phyloP scores from a whole-genome alignment of 2,113 vertebrate genomes.

The Panthera tigris region DNA sequence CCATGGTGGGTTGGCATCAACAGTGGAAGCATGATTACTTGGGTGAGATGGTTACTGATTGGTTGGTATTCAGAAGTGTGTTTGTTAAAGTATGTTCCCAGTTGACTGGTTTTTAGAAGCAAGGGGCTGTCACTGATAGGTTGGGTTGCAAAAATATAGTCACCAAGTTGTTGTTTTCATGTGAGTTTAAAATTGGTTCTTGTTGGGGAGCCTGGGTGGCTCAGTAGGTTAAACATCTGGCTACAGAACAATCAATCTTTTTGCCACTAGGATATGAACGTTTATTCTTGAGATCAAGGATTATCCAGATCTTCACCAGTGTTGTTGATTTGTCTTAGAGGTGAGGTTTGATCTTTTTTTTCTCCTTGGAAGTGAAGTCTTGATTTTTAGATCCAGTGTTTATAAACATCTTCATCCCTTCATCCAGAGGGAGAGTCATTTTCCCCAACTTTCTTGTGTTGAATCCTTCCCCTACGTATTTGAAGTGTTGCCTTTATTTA shows the following conservation, averaged over 20 bases:
- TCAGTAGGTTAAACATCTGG: background rate
- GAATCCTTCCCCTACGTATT: background rate
- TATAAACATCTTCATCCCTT: background rate
- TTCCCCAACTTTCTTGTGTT: background rate
- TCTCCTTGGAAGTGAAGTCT: background rate
- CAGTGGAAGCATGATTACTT: background rate
- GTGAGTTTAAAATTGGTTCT: background rate
- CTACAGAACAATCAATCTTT: background rate
- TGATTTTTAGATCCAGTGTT: background rate
- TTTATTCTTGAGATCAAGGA: background rate
- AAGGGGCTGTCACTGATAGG: background rate
- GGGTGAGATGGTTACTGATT: background rate
- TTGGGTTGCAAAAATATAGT: background rate
- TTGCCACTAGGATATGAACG: background rate
- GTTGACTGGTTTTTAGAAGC: constrained; percentile 12
- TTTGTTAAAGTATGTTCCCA: background rate
- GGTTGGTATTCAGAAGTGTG: background rate
- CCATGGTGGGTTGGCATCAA: background rate
- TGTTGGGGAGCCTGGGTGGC: background rate
- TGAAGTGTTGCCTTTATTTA: background rate
- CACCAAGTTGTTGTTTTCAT: background rate
- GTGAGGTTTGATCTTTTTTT: background rate
- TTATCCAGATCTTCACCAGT: background rate
- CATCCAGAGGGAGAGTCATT: background rate
- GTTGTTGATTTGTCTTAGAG: background rate